Base-by-base conservation (phyloP, 2,888 invertebrate species). In the Megalurothrips usitatus region DNA sequence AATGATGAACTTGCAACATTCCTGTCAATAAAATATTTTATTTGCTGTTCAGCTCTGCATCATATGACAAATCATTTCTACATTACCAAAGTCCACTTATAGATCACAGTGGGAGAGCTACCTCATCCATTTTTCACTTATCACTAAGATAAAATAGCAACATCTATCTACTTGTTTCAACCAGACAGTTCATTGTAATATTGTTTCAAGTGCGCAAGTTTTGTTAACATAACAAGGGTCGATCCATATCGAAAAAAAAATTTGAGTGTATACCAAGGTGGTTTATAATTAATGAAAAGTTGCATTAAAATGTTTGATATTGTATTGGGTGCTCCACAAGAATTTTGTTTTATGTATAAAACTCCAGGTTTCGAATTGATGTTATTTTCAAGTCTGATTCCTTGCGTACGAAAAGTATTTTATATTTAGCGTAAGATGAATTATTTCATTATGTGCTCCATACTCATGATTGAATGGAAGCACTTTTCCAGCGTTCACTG, bases 361-460 rank as follows among this genome's bases (percentile, higher is more conserved):
- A 75, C 68, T 75, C 23, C 68, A 75, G 68, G 68, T 75, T 75
- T 75, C 68, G 9, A 75, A 75, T 75, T 75, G 68, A 75, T 26
- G 68, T 75, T 75, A 75, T 75, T 75, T 75, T 75, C 68, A 75
- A 75, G 68, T 75, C 68, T 75, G 68, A 75, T 75, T 75, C 68
- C 68, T 75, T 75, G 68, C 68, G 68, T 75, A 75, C 23, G 68
- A 75, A 23, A 75, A 75, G 68, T 75, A 75, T 75, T 75, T 75
- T 75, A 75, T 75, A 75, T 75, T 75, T 75, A 75, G 68, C 68
- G 23, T 75, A 75, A 75, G 68, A 75, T 26, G 68, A 75, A 8
- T 75, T 75, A 75, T 75, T 75, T 75, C 68, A 75, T 75, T 75
- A 26, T 26, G 68, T 75, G 68, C 68, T 75, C 68, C 68, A 75